Base-by-base conservation (phyloP, 2,797 vertebrate genomes). In the Tolypeutes matacus region DNA sequence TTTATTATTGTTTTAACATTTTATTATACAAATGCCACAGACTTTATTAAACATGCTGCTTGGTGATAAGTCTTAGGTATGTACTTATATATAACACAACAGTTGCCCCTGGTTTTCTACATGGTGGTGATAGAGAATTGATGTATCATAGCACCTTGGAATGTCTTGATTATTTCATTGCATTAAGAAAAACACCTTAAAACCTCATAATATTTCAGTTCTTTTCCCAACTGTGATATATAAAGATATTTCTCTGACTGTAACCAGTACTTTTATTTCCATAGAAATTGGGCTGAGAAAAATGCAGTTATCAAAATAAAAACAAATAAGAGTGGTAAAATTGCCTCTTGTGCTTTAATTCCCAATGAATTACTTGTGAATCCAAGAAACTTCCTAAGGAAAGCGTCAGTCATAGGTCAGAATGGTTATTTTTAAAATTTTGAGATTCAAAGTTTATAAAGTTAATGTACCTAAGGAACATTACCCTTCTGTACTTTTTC, bases 1-100 rank as follows among this genome's bases (percentile, higher is more conserved):
- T 97, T 98, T 98, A 97, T 98, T 97, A 97, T 96, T 97, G 97
- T 97, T 98, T 98, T 98, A 98, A 95, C 88, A 95, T 94, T 97
- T 98, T 97, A 94, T 97, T 95, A 73, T 98, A 91, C 58, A 18
- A 93, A 98, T 97, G 96, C 97, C 97, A 97, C 95, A 88, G 94
- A 97, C 77, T 98, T 98, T 98, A 98, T 98, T 97, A 98, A 97
- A 96, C 97, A 97, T 97, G 97, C 92, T 95, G 93, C 46, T 96
- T 89, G 94, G 96, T 98, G 97, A 82, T 96, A 96, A 94, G 92
- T 89, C 76, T 86, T 97, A 98, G 98, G 97, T 97, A 97, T 95
- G 96, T 98, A 94, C 97, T 97, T 97, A 97, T 83, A 93, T 98
- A 97, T 97, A 96, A 98, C 75, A 91, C 96, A 91, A 97, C 96